Evolutionary conservation across 2,113 vertebrate species (phyloP), one percentile per base, ranked within the genome.

Genomic region (Peucedramus taeniatus): DNA sequence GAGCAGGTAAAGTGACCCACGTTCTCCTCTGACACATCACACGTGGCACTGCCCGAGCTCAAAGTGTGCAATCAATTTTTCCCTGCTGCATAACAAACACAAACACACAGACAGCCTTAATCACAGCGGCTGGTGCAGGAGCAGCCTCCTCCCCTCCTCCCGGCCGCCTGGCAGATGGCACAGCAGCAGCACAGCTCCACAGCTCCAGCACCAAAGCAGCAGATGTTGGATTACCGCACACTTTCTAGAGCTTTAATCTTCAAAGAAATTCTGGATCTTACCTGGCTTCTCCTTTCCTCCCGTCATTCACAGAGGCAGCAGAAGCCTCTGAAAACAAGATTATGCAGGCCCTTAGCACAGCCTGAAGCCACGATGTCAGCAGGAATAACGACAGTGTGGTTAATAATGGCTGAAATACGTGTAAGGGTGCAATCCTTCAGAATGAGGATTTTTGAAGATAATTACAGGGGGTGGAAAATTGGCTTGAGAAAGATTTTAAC

Each of bases 171-270:
- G 71, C 75, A 91, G 85, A 87, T 93, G 82, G 94, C 84, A 95
- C 57, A 86, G 49, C 82, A 91, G 91, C 91, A 94, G 72, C 70
- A 15, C 74, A 77, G 60, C 75, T 70, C 72, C 92, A n/a, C 75
- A 49, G 71, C 87, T 88, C 85, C 68, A 27, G 71, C 75, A 69
- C 64, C 54, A 50, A 37, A 59, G 66, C 35, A 94, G 56, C 78
- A 96, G 87, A 90, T 95, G 91, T 72, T 90, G 51, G 27, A 83
- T 89, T 94, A 61, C 49, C 0, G 0, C 49, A 76, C 3, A 5
- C 60, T 92, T 94, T 93, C 86, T 88, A 88, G 79, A 94, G 50
- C 66, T 95, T 90, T 77, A 65, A 90, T 90, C 76, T 90, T 93
- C 0, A 6, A 93, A 92, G 79, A 86, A 90, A 88, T 77, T 88